Conservation (phyloP, 2,113 vertebrate species). For the Terrapene triunguis region DNA sequence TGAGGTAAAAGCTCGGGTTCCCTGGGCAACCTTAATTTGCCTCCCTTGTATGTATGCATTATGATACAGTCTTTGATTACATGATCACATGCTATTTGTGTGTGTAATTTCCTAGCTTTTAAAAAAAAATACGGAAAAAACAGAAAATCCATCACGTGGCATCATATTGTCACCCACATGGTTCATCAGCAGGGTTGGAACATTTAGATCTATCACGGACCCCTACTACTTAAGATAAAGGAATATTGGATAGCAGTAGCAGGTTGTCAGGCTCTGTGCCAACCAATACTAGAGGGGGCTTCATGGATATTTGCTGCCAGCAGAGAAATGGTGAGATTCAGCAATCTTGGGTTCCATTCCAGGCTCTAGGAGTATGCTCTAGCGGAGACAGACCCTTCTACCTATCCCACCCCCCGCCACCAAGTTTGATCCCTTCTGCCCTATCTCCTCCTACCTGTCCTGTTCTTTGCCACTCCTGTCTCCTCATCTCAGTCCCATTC, state of each 20-base stretch:
- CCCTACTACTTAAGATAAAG: neutral
- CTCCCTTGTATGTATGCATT: neutral
- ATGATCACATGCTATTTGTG: neutral
- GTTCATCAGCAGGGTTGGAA: neutral
- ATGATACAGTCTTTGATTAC: neutral
- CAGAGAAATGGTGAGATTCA: neutral
- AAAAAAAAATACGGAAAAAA: neutral
- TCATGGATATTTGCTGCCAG: neutral
- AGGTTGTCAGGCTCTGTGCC: accelerated
- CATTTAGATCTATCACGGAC: neutral
- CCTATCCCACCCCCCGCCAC: neutral
- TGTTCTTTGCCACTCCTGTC: neutral
- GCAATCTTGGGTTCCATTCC: neutral
- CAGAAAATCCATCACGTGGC: neutral
- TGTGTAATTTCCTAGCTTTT: accelerated
- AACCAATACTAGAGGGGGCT: neutral
- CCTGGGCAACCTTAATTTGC: neutral
- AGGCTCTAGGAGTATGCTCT: neutral
- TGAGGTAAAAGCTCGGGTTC: neutral
- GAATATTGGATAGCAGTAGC: neutral
- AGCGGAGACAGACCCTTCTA: neutral
- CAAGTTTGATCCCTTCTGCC: neutral
- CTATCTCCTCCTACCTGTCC: neutral
- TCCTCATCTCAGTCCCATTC: neutral
- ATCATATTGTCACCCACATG: neutral